Conservation (phyloP, 2,797 vertebrate species). For the Acanthiza pusilla region DNA sequence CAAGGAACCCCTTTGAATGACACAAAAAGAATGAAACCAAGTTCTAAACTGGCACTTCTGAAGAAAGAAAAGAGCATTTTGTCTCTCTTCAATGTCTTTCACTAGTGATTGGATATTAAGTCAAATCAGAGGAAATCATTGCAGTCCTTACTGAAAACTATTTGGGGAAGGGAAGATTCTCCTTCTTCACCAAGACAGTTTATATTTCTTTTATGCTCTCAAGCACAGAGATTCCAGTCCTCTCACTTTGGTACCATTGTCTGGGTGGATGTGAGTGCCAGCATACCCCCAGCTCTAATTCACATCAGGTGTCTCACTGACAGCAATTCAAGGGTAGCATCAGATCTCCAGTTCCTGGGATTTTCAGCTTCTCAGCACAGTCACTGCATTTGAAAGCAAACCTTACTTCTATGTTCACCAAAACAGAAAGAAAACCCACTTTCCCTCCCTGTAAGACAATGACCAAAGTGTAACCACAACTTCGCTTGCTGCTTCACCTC, state of each 20-base stretch:
- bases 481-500: neutral
- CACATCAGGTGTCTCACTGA: neutral
- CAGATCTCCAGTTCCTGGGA: neutral
- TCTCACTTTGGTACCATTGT: neutral
- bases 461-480: neutral
- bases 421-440: neutral
- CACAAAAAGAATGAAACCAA: neutral
- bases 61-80: neutral
- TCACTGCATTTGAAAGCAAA: neutral
- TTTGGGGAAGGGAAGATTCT: neutral
- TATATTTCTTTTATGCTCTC: neutral
- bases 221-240: neutral
- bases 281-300: neutral
- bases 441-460: neutral
- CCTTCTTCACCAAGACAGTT: neutral
- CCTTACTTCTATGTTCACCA: neutral
- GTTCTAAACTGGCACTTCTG: neutral
- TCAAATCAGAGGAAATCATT: neutral
- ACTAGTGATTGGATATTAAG: neutral
- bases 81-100: neutral
- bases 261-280: neutral
- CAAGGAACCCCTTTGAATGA: neutral
- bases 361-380: neutral
- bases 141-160: neutral
- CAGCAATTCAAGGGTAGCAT: neutral